Conservation (phyloP, 2,113 vertebrate species). For the Mesitornis unicolor region DNA sequence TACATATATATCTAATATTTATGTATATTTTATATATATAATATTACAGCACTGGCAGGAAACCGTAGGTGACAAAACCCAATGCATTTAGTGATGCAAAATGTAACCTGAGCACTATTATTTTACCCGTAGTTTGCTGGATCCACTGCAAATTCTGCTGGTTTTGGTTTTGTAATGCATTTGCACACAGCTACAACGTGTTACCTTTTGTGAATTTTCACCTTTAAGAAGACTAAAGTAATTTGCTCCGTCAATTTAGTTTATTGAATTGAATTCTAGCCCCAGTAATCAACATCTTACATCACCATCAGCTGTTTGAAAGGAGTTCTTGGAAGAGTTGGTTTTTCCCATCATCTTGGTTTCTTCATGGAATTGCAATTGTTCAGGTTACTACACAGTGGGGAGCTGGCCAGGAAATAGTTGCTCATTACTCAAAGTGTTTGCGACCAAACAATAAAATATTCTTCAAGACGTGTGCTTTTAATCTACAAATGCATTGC, state of each 20-base stretch:
- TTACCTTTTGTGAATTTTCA: background rate
- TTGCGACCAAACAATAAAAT: background rate
- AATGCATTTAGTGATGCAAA: background rate
- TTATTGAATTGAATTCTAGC: background rate
- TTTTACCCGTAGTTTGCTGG: background rate
- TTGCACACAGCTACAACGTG: background rate
- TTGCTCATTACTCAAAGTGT: background rate
- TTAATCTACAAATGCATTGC: background rate
- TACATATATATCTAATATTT: background rate
- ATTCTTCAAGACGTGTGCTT: background rate
- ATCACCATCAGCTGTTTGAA: background rate
- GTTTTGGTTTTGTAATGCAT: background rate
- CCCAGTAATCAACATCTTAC: background rate
- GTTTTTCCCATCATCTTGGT: background rate
- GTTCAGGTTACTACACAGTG: background rate
- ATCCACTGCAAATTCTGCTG: background rate
- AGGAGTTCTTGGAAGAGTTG: background rate
- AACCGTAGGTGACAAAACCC: background rate
- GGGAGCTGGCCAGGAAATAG: background rate
- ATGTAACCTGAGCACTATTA: background rate
- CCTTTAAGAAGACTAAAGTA: background rate
- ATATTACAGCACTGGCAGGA: background rate
- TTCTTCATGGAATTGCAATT: background rate
- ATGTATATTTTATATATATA: background rate
- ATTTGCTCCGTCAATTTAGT: background rate